These are phyloP conservation scores for Syngnathus typhle DNA, from an alignment of 2,113 vertebrate species.

Conservation along the genomic window DNA sequence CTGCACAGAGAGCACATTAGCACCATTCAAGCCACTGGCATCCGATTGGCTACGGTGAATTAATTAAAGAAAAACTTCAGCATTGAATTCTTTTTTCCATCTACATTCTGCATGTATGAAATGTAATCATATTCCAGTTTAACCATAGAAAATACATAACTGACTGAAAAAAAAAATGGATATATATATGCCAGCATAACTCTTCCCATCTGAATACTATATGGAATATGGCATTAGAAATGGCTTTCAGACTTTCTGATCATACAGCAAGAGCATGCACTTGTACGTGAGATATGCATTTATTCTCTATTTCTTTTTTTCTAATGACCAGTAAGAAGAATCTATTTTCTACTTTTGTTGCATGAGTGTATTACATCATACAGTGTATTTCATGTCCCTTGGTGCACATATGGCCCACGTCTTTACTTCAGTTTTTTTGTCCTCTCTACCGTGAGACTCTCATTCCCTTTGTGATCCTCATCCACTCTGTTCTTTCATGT, in stretches of 20 bases:
- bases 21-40: conserved; percentile 9
- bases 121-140: not conserved
- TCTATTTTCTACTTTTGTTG: not conserved
- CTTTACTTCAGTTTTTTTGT: conserved; percentile 9
- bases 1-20: conserved; percentile 26
- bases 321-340: not conserved
- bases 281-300: not conserved
- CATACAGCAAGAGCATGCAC: not conserved
- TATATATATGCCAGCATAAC: not conserved
- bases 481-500: conserved; percentile 43
- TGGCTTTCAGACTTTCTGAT: not conserved
- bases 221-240: not conserved
- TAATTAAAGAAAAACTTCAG: conserved; percentile 11
- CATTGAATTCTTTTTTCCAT: conserved; percentile 3
- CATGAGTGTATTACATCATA: not conserved
- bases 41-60: conserved; percentile 12
- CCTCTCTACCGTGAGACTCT: conserved; percentile 22
- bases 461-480: conserved; percentile 25
- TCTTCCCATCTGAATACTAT: not conserved
- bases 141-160: not conserved
- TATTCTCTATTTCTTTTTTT: not conserved
- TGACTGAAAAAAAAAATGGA: no score
- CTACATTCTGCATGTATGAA: not conserved
- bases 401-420: conserved; percentile 1
- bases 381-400: not conserved